Evolutionary conservation across 2,113 vertebrate species (phyloP).

Genomic region (Aegypius monachus): DNA sequence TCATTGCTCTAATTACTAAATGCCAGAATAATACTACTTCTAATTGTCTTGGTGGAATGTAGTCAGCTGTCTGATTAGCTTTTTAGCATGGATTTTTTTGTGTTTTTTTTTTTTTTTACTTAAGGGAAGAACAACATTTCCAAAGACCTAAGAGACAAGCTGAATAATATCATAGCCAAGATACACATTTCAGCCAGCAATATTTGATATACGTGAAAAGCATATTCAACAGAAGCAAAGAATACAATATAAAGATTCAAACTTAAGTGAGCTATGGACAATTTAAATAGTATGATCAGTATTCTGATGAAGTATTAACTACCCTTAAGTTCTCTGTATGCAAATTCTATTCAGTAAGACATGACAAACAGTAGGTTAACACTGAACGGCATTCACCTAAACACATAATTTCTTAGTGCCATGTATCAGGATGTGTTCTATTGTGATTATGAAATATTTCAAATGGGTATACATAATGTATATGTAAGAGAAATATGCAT

Average conservation of each 20-base stretch:
- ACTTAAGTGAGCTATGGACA: not conserved
- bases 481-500: not conserved
- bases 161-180: not conserved
- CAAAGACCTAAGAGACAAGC: not conserved
- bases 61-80: not conserved
- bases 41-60: not conserved
- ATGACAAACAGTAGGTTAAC: not conserved
- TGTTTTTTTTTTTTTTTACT: not conserved
- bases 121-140: not conserved
- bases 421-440: not conserved
- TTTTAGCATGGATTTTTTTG: not conserved
- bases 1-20: not conserved
- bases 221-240: not conserved
- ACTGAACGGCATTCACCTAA: not conserved
- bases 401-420: not conserved
- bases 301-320: not conserved
- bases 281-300: not conserved
- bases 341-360: not conserved
- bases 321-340: not conserved
- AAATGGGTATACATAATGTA: not conserved
- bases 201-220: not conserved
- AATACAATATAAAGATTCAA: not conserved
- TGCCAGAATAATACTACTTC: not conserved
- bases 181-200: not conserved
- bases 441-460: not conserved